These are phyloP conservation scores for Ceratina calcarata DNA, from an alignment of 1,140 invertebrate species.

Conservation along the genomic window DNA sequence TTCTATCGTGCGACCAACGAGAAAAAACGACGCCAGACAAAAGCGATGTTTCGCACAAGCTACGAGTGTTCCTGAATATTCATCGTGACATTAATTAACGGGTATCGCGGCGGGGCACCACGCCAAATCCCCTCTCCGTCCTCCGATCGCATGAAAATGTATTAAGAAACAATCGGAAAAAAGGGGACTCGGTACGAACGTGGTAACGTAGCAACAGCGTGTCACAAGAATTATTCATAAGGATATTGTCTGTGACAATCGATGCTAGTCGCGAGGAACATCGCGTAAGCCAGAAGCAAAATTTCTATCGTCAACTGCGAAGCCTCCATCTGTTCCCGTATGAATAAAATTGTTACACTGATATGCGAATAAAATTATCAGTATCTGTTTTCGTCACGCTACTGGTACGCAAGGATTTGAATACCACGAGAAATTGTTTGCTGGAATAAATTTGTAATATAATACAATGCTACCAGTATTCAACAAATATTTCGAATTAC, in stretches of 20 bases:
- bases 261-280: background rate
- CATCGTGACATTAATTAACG: slow-evolving; percentile 40
- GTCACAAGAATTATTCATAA: background rate
- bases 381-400: too few species aligned
- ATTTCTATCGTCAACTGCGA: background rate
- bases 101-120: background rate
- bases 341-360: background rate
- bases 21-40: too few species aligned
- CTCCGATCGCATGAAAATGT: slow-evolving; percentile 29
- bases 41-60: slow-evolving; percentile 20
- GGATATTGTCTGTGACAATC: slow-evolving; percentile 9
- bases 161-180: slow-evolving; percentile 3
- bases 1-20: too few species aligned
- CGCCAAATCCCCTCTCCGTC: too few species aligned
- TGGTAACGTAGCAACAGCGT: background rate
- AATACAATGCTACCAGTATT: too few species aligned
- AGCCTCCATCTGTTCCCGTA: background rate
- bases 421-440: too few species aligned
- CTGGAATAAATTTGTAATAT: too few species aligned
- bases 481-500: too few species aligned
- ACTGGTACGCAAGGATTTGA: too few species aligned
- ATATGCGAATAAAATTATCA: too few species aligned
- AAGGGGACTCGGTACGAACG: background rate
- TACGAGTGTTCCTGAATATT: slow-evolving; percentile 39
- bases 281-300: background rate